Evolutionary conservation across 2,797 vertebrate species (phyloP), one percentile per base, ranked within the genome.

Genomic region (Leptodactylus fallax): DNA sequence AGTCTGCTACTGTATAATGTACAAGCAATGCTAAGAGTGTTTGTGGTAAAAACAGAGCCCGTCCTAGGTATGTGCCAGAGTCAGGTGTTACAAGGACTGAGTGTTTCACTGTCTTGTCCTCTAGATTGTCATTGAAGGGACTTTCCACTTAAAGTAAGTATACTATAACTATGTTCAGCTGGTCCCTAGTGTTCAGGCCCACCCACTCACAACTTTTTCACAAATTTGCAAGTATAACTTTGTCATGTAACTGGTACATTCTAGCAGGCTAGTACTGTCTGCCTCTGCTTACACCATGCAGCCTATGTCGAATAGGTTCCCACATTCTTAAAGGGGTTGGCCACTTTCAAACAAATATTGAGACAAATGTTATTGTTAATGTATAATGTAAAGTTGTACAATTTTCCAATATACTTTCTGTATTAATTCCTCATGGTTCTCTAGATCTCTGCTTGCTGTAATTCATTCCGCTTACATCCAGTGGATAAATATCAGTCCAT

Each of bases 1-100:
- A 74, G 56, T 36, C 71, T 1, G 83, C 36, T 63, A 23, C 83
- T 84, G 82, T 84, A n/a, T 84, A 61, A 60, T 49, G 71, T 76
- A 23, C 69, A 74, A 17, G 7, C 5, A 72, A 0, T 71, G 67
- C 51, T 23, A n/a, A 9, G 17, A 7, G 23, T 85, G 71, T 61
- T 76, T 85, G 36, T 85, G 19, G 83, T 77, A 25, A 63, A 47
- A 77, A 85, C 71, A 76, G 71, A 23, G 19, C 49, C 51, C 6
- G 51, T 1, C 81, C 12, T 23, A 19, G 55, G 11, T 47, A 76
- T 23, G 51, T 36, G 19, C 25, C 81, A 27, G 19, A 36, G 53
- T 45, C 17, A 36, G 53, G 81, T n/a, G 21, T 3, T 25, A 13
- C n/a, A 65, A 81, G 60, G 6, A n/a, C 36, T 4, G 2, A 36